These are phyloP conservation scores for Fragum fragum DNA, from an alignment of 2,888 invertebrate species.

Conservation along the genomic window DNA sequence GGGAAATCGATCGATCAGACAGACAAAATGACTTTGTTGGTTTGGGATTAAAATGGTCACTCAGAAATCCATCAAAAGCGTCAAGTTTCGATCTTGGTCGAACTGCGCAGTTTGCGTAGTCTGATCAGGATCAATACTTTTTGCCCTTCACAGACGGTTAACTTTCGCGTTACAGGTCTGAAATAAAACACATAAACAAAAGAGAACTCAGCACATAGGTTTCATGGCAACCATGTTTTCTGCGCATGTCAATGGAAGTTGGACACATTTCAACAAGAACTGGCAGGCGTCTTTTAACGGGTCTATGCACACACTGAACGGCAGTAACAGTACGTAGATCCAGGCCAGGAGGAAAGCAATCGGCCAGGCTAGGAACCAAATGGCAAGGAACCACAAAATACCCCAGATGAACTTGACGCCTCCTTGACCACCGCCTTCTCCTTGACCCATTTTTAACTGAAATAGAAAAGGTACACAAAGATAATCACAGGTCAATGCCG, in stretches of 20 bases:
- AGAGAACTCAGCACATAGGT: constrained; percentile 62
- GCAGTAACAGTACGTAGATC: constrained; percentile 62
- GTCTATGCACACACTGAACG: constrained; percentile 64
- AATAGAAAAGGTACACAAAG: too few species aligned
- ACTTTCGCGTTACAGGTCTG: too few species aligned
- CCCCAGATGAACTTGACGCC: constrained; percentile 60
- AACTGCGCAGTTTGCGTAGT: too few species aligned
- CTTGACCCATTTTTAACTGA: constrained; percentile 40
- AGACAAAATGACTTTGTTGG: too few species aligned
- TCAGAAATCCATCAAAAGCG: too few species aligned
- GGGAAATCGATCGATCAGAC: too few species aligned
- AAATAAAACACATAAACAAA: too few species aligned
- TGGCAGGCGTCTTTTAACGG: constrained; percentile 62
- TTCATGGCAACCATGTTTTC: constrained; percentile 69
- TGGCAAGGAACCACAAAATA: constrained; percentile 58
- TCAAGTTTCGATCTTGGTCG: too few species aligned
- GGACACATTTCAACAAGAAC: constrained; percentile 52
- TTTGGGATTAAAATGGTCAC: too few species aligned
- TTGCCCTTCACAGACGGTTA: too few species aligned
- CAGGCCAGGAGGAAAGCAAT: constrained; percentile 65
- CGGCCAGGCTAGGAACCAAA: constrained; percentile 67
- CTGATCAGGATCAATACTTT: too few species aligned
- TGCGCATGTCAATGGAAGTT: constrained; percentile 63
- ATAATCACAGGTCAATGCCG: too few species aligned
- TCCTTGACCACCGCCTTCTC: constrained; percentile 55